These are phyloP conservation scores for Apamea monoglypha DNA, from an alignment of 2,888 invertebrate genomes.

Conservation along the genomic window DNA sequence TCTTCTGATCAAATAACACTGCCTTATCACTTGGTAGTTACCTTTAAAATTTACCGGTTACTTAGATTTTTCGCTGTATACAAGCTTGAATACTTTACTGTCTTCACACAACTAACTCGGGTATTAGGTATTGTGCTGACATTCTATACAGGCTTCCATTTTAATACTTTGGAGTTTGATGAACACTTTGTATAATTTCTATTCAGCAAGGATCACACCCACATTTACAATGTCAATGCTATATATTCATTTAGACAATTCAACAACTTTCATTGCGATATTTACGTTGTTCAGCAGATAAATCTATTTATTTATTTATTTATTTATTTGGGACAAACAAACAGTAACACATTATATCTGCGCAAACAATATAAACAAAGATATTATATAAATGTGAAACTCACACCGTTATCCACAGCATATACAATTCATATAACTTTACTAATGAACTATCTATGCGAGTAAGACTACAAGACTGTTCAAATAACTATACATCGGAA, in stretches of 20 bases:
- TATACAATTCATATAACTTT: no score
- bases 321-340: no score
- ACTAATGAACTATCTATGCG: no score
- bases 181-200: background rate
- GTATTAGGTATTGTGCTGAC: background rate
- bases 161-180: background rate
- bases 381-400: no score
- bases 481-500: no score
- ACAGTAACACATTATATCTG: no score
- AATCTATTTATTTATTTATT: no score
- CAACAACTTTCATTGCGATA: background rate
- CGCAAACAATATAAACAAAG: no score
- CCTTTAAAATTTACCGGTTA: background rate
- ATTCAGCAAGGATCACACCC: background rate
- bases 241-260: background rate
- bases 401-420: no score
- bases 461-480: no score
- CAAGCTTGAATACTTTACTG: background rate
- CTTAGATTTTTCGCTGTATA: background rate
- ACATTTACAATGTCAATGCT: background rate
- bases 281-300: background rate
- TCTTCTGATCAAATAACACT: background rate
- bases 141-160: background rate
- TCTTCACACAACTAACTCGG: background rate
- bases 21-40: background rate